Percentiles rank a stretch among this genome's conserved stretches.
These are phyloP conservation scores for Gallinago stenura DNA, from an alignment of 2,797 vertebrate species.

Conservation along the genomic window DNA sequence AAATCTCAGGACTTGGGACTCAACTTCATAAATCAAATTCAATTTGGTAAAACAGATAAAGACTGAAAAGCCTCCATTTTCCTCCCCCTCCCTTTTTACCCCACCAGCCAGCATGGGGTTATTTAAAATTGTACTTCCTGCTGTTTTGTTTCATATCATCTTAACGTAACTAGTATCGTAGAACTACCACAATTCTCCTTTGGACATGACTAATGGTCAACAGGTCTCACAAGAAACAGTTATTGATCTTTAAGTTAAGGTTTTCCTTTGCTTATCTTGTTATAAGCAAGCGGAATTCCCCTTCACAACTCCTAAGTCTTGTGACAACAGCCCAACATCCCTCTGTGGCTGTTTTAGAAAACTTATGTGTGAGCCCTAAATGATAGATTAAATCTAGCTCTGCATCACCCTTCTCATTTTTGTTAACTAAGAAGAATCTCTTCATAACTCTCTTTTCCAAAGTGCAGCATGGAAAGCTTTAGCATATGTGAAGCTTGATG, in stretches of 20 bases:
- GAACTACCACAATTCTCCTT: not conserved
- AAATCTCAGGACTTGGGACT: not conserved
- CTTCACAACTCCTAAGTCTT: not conserved
- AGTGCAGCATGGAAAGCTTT: not conserved
- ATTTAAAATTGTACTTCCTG: not conserved
- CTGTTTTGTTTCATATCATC: not conserved
- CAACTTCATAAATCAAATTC: not conserved
- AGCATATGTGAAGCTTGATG: not conserved
- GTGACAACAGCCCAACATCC: not conserved
- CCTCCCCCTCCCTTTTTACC: not conserved
- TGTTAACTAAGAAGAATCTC: not conserved
- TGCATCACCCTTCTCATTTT: not conserved
- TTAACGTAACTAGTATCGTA: not conserved
- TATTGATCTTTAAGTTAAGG: not conserved
- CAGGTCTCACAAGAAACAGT: not conserved
- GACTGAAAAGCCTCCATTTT: not conserved
- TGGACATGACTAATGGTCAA: not conserved
- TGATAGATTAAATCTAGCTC: not conserved
- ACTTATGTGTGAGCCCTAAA: rapidly evolving
- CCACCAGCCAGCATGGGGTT: not conserved
- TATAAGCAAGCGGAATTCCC: not conserved
- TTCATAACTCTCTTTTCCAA: not conserved
- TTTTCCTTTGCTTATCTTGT: not conserved
- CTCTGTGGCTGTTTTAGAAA: not conserved
- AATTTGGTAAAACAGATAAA: not conserved